Conservation (phyloP, 64 coral and sea anemone species). For the Stylophora pistillata region DNA sequence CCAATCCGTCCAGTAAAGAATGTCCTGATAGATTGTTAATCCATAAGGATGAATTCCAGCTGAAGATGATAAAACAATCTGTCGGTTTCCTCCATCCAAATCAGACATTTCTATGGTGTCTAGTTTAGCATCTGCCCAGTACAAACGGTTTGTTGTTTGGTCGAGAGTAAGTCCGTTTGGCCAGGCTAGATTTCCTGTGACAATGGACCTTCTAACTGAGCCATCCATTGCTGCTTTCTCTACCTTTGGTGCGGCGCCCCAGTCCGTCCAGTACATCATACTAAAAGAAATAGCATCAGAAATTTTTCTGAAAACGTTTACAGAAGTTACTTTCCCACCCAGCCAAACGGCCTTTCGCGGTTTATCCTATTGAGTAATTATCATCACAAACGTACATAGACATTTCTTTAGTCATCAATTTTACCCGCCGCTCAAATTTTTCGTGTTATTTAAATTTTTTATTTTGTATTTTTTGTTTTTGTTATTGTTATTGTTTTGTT, state of each 20-base stretch:
- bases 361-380: too few relatives aligned
- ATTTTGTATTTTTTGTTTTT: too few relatives aligned
- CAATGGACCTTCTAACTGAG: conserved; percentile 7
- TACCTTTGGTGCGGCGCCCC: conserved; percentile 59
- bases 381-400: too few relatives aligned
- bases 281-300: neutral
- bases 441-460: too few relatives aligned
- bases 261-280: conserved; percentile 76
- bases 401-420: too few relatives aligned
- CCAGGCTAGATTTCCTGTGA: conserved; percentile 37
- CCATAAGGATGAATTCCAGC: conserved; percentile 60
- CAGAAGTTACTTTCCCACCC: too few relatives aligned
- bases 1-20: conserved; percentile 72
- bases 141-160: conserved; percentile 14
- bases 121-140: conserved; percentile 49
- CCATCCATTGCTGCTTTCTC: conserved; percentile 75
- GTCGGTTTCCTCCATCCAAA: conserved; percentile 18
- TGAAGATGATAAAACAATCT: neutral
- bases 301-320: neutral
- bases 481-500: too few relatives aligned
- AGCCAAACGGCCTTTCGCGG: too few relatives aligned
- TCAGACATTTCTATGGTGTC: conserved; percentile 59
- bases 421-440: too few relatives aligned
- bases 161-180: conserved; percentile 72
- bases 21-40: conserved; percentile 24